Percentiles rank a stretch among this genome's conserved stretches.
These are phyloP conservation scores for Plectropomus leopardus DNA, from an alignment of 2,113 vertebrate genomes.

Conservation along the genomic window DNA sequence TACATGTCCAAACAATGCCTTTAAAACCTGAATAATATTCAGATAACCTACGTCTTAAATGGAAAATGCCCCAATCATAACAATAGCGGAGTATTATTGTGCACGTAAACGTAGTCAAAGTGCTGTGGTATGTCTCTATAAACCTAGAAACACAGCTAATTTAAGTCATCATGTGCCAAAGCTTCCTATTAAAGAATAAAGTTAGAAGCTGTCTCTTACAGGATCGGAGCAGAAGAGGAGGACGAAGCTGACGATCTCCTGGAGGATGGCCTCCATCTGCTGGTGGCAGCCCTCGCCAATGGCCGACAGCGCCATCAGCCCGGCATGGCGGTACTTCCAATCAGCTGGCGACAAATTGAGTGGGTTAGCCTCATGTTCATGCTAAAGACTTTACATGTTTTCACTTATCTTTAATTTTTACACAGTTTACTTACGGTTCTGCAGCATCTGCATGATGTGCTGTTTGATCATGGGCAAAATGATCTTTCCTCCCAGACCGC, in stretches of 20 bases:
- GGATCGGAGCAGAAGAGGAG: conserved; percentile 95
- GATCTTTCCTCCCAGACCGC: conserved; percentile 97
- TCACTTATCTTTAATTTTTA: background rate
- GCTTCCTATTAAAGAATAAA: background rate
- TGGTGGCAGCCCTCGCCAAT: conserved; percentile 99
- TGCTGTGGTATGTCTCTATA: too few species aligned
- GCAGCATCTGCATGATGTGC: conserved; percentile 98
- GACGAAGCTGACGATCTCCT: conserved; percentile 96
- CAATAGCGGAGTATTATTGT: too few species aligned
- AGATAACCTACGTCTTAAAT: too few species aligned
- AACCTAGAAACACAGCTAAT: too few species aligned
- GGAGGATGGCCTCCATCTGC: conserved; percentile 98
- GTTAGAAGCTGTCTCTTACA: conserved; percentile 82
- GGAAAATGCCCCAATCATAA: too few species aligned
- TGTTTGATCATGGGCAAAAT: conserved; percentile 98
- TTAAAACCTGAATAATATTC: too few species aligned
- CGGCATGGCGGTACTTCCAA: conserved; percentile 97
- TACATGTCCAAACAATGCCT: too few species aligned
- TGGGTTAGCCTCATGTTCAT: background rate
- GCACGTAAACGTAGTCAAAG: too few species aligned
- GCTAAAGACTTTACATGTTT: background rate
- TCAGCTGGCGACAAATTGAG: conserved; percentile 85
- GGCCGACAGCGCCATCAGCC: conserved; percentile 97
- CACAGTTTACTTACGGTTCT: conserved; percentile 90
- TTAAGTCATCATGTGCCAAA: background rate